Conservation (phyloP, 2,888 invertebrate genomes). For the Aspidapion aeneum region DNA sequence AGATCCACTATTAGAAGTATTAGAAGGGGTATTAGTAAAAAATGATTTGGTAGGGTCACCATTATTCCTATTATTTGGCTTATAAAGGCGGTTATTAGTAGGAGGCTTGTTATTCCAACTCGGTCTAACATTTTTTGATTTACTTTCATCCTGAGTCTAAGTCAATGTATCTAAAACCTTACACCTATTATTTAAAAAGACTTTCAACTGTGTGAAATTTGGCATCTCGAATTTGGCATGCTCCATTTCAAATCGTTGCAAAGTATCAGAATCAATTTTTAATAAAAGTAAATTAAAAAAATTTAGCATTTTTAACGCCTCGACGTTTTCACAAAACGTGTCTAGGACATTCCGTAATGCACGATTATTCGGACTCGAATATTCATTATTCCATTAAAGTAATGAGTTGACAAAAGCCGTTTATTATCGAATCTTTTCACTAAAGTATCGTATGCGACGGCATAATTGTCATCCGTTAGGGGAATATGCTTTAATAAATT, state of each 20-base stretch:
- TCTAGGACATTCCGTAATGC: not conserved
- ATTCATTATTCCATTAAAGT: not conserved
- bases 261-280: conserved; percentile 1
- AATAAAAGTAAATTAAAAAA: conserved; percentile 4
- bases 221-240: conserved; percentile 1
- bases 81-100: not conserved
- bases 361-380: not conserved
- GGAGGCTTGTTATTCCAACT: not conserved
- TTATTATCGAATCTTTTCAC: not conserved
- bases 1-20: too few relatives aligned
- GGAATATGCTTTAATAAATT: not conserved
- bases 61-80: not conserved
- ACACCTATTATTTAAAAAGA: conserved; percentile 2
- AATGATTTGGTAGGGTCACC: too few relatives aligned
- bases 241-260: conserved; percentile 1
- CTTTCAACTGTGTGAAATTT: conserved; percentile 2
- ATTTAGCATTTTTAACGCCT: not conserved
- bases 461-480: not conserved
- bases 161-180: conserved; percentile 2
- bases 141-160: too few relatives aligned
- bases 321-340: not conserved
- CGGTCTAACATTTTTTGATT: not conserved
- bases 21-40: too few relatives aligned
- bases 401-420: not conserved
- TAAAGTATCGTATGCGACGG: too few relatives aligned